Evolutionary conservation across 2,113 vertebrate species (phyloP).

Genomic region (Dipodomys spectabilis): DNA sequence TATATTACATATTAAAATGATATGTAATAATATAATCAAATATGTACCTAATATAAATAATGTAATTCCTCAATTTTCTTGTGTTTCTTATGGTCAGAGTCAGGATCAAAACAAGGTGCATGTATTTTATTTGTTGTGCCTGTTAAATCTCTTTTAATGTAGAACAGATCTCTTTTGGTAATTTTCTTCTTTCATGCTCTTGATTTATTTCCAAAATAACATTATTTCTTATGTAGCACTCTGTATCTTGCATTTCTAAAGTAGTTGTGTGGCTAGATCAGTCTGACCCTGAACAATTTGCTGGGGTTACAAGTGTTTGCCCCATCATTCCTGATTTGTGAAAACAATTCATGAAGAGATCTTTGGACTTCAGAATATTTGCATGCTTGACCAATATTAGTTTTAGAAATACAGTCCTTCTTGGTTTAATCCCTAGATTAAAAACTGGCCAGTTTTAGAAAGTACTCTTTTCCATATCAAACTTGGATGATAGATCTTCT

Average conservation of each 20-base stretch:
- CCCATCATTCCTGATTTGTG: background rate
- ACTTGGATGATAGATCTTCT: background rate
- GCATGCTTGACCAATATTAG: background rate
- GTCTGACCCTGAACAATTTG: too few relatives aligned
- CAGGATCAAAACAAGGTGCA: background rate
- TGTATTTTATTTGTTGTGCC: background rate
- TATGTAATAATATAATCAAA: too few relatives aligned
- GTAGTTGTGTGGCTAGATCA: too few relatives aligned
- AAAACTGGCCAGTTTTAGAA: slow-evolving; percentile 6
- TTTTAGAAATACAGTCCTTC: background rate
- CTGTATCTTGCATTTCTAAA: background rate
- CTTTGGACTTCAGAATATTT: background rate
- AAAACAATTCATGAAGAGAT: background rate
- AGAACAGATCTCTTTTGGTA: background rate
- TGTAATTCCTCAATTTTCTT: slow-evolving; percentile 9
- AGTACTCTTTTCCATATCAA: background rate
- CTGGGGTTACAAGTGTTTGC: too few relatives aligned
- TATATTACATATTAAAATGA: too few relatives aligned
- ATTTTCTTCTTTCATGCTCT: background rate
- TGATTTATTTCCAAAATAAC: background rate
- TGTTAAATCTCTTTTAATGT: background rate
- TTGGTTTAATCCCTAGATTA: background rate
- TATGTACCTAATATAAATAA: background rate
- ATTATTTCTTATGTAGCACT: background rate
- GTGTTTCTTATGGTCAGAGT: background rate